Percentiles rank a stretch among this genome's conserved stretches.
These are phyloP conservation scores for Limnephilus rhombicus DNA, from an alignment of 2,888 invertebrate genomes.

Conservation along the genomic window DNA sequence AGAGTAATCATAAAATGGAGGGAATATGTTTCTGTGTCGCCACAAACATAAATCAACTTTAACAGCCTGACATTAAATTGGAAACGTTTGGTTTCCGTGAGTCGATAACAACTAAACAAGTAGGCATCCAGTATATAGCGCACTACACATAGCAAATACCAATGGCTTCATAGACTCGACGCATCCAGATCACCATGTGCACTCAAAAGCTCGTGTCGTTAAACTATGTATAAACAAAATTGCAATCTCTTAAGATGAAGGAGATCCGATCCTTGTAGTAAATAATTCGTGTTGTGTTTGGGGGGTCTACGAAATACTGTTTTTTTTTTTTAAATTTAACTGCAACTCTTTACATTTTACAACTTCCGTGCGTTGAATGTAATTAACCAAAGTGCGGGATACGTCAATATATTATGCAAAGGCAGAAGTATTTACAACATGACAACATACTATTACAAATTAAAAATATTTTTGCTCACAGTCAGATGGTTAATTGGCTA, in stretches of 20 bases:
- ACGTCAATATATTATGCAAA: neutral
- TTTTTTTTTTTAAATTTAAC: neutral
- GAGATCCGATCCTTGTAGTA: neutral
- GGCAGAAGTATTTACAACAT: no score
- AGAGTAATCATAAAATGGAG: slow-evolving; percentile 22
- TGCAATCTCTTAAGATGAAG: neutral
- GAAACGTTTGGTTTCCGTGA: slow-evolving; percentile 43
- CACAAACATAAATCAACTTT: slow-evolving; percentile 39
- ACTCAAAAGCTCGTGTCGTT: neutral
- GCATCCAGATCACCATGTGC: neutral
- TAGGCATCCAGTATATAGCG: neutral
- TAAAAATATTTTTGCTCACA: no score
- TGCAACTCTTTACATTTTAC: neutral
- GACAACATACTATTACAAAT: no score
- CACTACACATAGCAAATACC: neutral
- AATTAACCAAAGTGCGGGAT: neutral
- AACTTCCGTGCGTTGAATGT: neutral
- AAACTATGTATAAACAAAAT: slow-evolving; percentile 17
- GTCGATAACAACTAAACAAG: neutral
- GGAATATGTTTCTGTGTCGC: slow-evolving; percentile 32
- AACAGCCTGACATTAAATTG: slow-evolving; percentile 31
- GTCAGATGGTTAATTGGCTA: no score
- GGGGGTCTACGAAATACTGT: neutral
- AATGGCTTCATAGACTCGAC: neutral
- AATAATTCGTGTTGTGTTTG: neutral